Base-by-base conservation (phyloP, 2,113 vertebrate genomes). In the Crotophaga sulcirostris region DNA sequence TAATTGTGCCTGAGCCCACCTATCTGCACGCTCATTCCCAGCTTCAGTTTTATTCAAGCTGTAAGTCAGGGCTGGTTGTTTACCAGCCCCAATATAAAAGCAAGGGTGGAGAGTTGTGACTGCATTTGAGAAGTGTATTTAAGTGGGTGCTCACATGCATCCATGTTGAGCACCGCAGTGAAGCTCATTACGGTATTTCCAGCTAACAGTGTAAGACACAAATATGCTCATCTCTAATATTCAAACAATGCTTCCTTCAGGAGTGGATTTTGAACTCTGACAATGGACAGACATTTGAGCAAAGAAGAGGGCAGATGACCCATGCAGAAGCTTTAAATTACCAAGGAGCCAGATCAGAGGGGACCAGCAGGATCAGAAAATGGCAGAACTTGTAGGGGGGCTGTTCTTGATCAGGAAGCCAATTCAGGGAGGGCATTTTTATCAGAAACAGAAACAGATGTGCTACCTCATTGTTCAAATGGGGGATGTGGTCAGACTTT, bases 101-200 rank as follows among this genome's bases (percentile, higher is more conserved):
- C 55, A 64, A 63, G 23, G 8, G n/a, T 38, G 21, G 11, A 56
- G 40, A 49, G 18, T 31, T 73, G n/a, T 4, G 2, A 38, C 51
- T 49, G 40, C 3, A 3, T 36, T 12, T 94, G 49, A 55, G 52
- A 59, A 90, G 23, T 6, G 10, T 26, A 26, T 1, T 10, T 40
- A 44, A 31, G 44, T 56, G 40, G 28, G 58, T 0, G 1, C 58
- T 18, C 1, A 10, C 28, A 12, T 0, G 0, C 12, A n/a, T 34
- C 15, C n/a, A 55, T 0, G 0, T 34, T 9, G 7, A 84, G 44
- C 45, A 29, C 7, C 38, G 42, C 33, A 52, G 31, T 45, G 59
- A 91, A 75, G 10, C 21, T 85, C 52, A 76, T 13, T 60, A 26
- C 7, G 16, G 18, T 62, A 55, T 24, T 72, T 76, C 29, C 40